These are phyloP conservation scores for Odontesthes bonariensis DNA, from an alignment of 2,113 vertebrate genomes.

Conservation along the genomic window DNA sequence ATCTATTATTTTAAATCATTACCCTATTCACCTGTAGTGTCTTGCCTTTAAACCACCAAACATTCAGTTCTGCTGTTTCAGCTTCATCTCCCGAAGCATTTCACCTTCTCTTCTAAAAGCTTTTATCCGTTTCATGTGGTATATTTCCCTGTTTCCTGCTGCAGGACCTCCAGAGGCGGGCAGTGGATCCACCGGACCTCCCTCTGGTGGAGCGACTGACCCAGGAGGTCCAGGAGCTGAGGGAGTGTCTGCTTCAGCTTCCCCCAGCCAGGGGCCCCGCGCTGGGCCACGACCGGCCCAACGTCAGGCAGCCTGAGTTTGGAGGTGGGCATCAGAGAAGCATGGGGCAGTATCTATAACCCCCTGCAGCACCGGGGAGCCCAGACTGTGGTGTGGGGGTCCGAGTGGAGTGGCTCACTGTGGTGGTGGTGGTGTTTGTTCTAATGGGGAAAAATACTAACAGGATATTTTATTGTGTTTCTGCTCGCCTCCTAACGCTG, in stretches of 20 bases:
- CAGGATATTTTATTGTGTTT: background rate
- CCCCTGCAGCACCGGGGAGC: slow-evolving; percentile 51
- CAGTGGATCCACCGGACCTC: slow-evolving; percentile 87
- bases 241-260: slow-evolving; percentile 80
- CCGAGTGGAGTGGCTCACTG: background rate
- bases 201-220: slow-evolving; percentile 88
- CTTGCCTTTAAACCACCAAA: no score
- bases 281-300: slow-evolving; percentile 80
- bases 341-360: slow-evolving; percentile 86
- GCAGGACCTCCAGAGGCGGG: slow-evolving; percentile 90
- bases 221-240: slow-evolving; percentile 88
- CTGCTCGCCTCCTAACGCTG: no score
- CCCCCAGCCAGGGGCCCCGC: slow-evolving; percentile 80
- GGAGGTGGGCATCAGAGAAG: slow-evolving; percentile 95
- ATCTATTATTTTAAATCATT: no score
- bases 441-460: slow-evolving; percentile 39
- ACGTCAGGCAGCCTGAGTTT: slow-evolving; percentile 79
- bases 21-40: no score
- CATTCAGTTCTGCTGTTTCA: no score
- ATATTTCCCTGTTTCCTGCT: slow-evolving; percentile 25
- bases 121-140: background rate
- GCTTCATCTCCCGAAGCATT: no score
- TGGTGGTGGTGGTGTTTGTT: background rate
- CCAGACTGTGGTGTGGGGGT: slow-evolving; percentile 32
- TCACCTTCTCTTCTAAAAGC: background rate